Base-by-base conservation (phyloP, 1,140 invertebrate species). In the Brevipalpus yothersi region DNA sequence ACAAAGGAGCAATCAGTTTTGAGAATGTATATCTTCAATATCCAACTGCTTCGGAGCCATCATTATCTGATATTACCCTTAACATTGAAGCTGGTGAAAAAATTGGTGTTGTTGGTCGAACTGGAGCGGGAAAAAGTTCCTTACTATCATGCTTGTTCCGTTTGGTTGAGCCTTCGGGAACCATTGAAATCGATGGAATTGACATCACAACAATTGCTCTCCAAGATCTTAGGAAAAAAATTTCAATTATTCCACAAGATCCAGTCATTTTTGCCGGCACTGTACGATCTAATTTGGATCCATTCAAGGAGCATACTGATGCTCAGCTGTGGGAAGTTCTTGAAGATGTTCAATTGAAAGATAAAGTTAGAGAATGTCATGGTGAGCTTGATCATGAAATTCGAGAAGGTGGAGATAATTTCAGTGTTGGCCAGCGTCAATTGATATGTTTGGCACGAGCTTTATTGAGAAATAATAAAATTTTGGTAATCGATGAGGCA, bases 221-320 rank as follows among this genome's bases (percentile, higher is more conserved):
- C 11, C 72, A 74, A 58, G 76, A 80, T 59, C 72, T 91, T 21
- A 12, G 63, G 19, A 60, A 40, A 57, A 57, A 62, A n/a, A 73
- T 97, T 58, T 84, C 84, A 21, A 81, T 94, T 64, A 93, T 97
- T 67, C 88, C 91, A 0, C 79, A 81, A 67, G 70, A 70, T 59
- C 72, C 73, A 9, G 61, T 69, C 8, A 62, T 75, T 19, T 75
- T 75, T 66, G 67, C 69, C 21, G 73, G 72, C 40, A 69, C 73
- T 53, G 53, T 75, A 3, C 67, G 73, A 65, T 67, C 64, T 31
- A 66, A 70, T 63, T 58, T 70, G 11, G 69, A 70, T 61, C 69
- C 70, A 39, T 67, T 66, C 58, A 58, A 55, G 9, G 60, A 63
- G 21, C 61, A 69, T 60, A 41, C 53, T n/a, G 69, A 70, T 62